Evolutionary conservation across 2,888 invertebrate genomes (phyloP), one percentile per base, ranked within the genome.

Genomic region (Thelaira solivaga): DNA sequence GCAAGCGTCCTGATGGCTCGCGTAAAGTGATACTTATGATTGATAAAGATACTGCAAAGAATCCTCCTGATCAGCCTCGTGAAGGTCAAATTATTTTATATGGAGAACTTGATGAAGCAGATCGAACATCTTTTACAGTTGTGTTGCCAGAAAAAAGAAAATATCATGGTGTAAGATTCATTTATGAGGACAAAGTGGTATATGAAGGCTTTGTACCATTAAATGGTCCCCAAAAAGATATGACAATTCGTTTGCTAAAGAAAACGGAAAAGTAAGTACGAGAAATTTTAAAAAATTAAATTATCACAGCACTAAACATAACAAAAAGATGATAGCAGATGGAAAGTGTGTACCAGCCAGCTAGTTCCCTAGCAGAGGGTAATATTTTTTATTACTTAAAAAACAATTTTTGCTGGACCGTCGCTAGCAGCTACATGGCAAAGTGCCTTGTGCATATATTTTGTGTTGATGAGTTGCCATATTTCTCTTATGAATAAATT

Each of bases 1-100:
- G n/a, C n/a, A 90, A 92, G 1, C 91, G 93, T 83, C 92, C 94
- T 83, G 94, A 94, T 87, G 93, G 92, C 39, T 90, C 91, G 5
- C 93, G 92, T 75, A 90, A 91, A 11, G 91, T 94, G 0, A 90
- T 88, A 26, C 31, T 88, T 2, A 20, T n/a, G 0, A 80, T 88
- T 5, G 24, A 13, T 1, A 80, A 81, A 2, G 68, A 82, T 20
- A 77, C 82, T 0, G 55, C 64, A 0, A 31, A 80, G 4, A 26
- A 26, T n/a, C 82, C 71, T 68, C 2, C 47, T 84, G 1, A 82
- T 81, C 2, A 83, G 0, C 11, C 29, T 8, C 29, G 39, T 0
- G 34, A 72, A 34, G 29, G 1, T 16, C 45, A 45, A 4, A 29
- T n/a, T 45, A 36, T 36, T 0, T 67, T 61, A 10, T 41, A 62